Evolutionary conservation across 2,888 invertebrate genomes (phyloP), one percentile per base, ranked within the genome.

Genomic region (Hesperia comma): DNA sequence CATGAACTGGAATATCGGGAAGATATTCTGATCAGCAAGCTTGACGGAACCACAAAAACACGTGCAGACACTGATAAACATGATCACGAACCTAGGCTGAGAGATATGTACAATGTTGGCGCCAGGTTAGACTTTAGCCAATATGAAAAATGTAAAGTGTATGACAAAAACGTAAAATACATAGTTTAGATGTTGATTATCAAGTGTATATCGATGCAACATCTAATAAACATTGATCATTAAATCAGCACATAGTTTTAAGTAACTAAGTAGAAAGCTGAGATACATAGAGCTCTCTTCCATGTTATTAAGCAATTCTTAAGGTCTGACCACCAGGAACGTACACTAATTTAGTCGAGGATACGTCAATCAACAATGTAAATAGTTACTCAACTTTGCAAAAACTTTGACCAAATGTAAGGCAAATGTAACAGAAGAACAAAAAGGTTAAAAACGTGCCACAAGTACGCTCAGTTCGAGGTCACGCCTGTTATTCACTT

Each of bases 401-500:
- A 64, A 41, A 51, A 32, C 17, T 57, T 57, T 57, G 63, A 64
- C 57, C 63, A 64, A 51, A 64, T 57, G 57, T 49, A 33, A 75
- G 67, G 73, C 70, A 74, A 74, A 75, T 68, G 68, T 70, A 54
- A 49, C 74, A 71, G 63, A 69, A 68, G 63, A 71, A 73, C 69
- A 70, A 73, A 69, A 69, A 68, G 75, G 77, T 79, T 78, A 74
- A 73, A 79, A 78, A 58, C 58, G 58, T 58, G 64, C 57, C 17
- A 57, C 63, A 49, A 57, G 63, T 57, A 63, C 63, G 81, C 77
- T 74, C 74, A 70, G 72, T 70, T 67, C 77, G 78, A 80, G 79
- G 79, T 81, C 79, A 76, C 75, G 70, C 74, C 75, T 80, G 76
- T 82, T 83, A 82, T 77, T 72, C 75, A 68, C 74, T 79, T 79